A percentile compares a stretch with the other conserved stretches of the same genome.
phyloP scores from a whole-genome alignment of 2,113 vertebrate species.

The Lota lota region DNA sequence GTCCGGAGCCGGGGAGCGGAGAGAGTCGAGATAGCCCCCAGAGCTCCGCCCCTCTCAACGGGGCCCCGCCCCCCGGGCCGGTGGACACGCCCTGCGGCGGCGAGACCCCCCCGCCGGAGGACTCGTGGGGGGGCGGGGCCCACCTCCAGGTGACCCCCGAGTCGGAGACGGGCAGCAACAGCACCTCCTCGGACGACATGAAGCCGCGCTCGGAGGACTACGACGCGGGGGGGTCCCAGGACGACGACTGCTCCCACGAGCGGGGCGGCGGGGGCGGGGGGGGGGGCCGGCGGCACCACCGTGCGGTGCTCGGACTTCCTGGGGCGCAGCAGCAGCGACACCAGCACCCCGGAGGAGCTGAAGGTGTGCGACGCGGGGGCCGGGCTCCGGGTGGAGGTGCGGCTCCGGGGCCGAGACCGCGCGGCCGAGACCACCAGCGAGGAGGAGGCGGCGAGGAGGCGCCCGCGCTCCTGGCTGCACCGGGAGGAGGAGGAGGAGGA shows the following conservation, averaged over 20 bases:
- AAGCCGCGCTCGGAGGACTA: constrained; percentile 98
- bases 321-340: constrained; percentile 96
- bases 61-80: constrained; percentile 48
- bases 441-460: constrained; percentile 80
- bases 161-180: constrained; percentile 89
- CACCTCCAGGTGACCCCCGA: constrained; percentile 88
- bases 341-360: constrained; percentile 94
- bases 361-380: constrained; percentile 87
- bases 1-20: constrained; percentile 8
- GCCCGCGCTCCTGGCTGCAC: constrained; percentile 78
- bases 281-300: constrained; percentile 75
- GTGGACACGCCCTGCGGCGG: constrained; percentile 73
- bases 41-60: constrained; percentile 2
- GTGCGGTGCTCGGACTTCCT: constrained; percentile 92
- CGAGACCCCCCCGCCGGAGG: constrained; percentile 75
- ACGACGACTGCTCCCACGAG: constrained; percentile 92
- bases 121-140: constrained; percentile 75
- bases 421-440: constrained; percentile 88
- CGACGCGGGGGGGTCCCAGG: constrained; percentile 96
- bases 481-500: constrained; percentile 44
- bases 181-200: constrained; percentile 96
- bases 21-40: constrained; percentile 22
- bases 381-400: constrained; percentile 85
- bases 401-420: constrained; percentile 82
- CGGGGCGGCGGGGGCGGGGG: constrained; percentile 58